A percentile compares a stretch with the other conserved stretches of the same genome.
Evolutionary conservation across 2,797 vertebrate species (phyloP).

Genomic region (Morus bassanus): DNA sequence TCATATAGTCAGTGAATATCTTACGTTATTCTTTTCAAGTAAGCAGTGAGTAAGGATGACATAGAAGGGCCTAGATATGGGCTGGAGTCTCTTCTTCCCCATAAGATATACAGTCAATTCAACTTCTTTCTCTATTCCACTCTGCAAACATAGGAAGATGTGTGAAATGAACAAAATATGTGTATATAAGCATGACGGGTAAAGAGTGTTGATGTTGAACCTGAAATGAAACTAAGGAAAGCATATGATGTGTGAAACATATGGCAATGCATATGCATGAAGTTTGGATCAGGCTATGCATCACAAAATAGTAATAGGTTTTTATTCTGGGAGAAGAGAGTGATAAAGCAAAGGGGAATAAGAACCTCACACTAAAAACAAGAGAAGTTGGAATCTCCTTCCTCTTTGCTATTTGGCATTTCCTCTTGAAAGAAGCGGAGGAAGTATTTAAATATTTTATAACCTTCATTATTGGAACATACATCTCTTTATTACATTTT

Average conservation of each 20-base stretch:
- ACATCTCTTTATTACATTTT: slow-evolving; percentile 51
- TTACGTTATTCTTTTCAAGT: background rate
- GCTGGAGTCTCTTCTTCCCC: background rate
- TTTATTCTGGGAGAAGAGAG: slow-evolving; percentile 62
- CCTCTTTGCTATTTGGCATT: slow-evolving; percentile 55
- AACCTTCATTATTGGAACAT: slow-evolving; percentile 58
- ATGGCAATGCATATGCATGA: slow-evolving; percentile 77
- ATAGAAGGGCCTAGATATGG: background rate
- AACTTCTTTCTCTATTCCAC: slow-evolving; percentile 9
- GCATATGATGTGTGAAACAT: slow-evolving; percentile 73
- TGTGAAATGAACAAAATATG: slow-evolving; percentile 70
- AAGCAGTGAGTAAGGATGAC: background rate
- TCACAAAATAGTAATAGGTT: slow-evolving; percentile 66
- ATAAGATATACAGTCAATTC: background rate
- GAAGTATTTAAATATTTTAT: slow-evolving; percentile 61
- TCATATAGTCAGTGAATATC: background rate
- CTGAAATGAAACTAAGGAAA: slow-evolving; percentile 71
- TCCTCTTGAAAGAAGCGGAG: slow-evolving; percentile 49
- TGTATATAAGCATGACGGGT: slow-evolving; percentile 70
- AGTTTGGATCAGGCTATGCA: slow-evolving; percentile 68
- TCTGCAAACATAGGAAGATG: slow-evolving; percentile 65
- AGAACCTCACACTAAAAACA: slow-evolving; percentile 68
- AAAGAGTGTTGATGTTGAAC: slow-evolving; percentile 72
- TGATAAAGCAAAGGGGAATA: slow-evolving; percentile 62
- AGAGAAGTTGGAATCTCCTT: slow-evolving; percentile 65